A percentile compares a stretch with the other conserved stretches of the same genome.
Evolutionary conservation across 2,888 invertebrate species (phyloP).

Genomic region (Chrysina gloriosa): DNA sequence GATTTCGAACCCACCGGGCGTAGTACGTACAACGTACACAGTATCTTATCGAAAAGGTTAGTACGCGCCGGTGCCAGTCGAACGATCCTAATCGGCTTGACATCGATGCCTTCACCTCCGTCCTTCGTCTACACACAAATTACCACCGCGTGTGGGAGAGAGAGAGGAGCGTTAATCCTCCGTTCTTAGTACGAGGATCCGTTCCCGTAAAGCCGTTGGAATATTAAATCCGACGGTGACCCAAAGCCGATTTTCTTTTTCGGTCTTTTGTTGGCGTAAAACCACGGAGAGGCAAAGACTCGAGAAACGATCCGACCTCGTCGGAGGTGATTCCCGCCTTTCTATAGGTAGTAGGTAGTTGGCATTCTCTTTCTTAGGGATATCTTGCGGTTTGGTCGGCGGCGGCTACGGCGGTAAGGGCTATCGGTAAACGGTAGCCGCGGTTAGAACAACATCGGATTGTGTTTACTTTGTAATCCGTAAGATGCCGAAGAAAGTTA

Average conservation of each 20-base stretch:
- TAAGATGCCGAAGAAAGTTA: conserved; percentile 15
- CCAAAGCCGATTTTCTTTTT: conserved; percentile 5
- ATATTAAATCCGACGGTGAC: neutral
- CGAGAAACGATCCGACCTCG: neutral
- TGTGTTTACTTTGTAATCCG: conserved; percentile 27
- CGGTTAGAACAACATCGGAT: conserved; percentile 23
- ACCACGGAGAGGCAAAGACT: neutral
- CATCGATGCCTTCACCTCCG: conserved; percentile 5
- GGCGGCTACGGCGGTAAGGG: neutral
- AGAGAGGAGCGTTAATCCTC: neutral
- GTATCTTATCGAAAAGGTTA: neutral
- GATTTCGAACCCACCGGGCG: neutral
- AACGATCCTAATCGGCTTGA: conserved; percentile 25
- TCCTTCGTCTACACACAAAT: neutral
- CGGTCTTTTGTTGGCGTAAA: neutral
- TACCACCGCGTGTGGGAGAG: neutral
- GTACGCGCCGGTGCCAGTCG: neutral
- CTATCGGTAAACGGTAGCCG: conserved; percentile 3
- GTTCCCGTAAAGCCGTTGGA: neutral
- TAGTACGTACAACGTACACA: too few relatives aligned
- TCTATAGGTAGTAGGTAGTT: too few relatives aligned
- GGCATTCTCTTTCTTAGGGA: too few relatives aligned
- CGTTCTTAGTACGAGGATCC: neutral
- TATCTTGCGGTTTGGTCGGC: neutral
- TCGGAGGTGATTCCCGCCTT: neutral